Evolutionary conservation across 1,140 invertebrate species (phyloP).

Genomic region (Danaus plexippus): DNA sequence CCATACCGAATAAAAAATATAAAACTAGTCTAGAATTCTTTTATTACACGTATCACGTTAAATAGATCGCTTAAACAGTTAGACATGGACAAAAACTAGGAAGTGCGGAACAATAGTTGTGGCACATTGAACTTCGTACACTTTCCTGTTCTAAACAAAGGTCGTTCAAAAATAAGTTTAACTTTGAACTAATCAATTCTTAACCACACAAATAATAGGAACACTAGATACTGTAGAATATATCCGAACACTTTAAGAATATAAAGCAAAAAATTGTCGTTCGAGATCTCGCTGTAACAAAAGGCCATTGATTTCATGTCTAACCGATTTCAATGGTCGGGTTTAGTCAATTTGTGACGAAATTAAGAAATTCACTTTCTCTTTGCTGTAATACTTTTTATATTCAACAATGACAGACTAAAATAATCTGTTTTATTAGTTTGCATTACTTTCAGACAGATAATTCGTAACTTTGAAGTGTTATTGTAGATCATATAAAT

Average conservation of each 20-base stretch:
- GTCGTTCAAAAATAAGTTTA: too few species aligned
- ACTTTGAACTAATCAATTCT: too few species aligned
- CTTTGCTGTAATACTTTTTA: background rate
- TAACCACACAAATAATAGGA: too few species aligned
- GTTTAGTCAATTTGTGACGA: background rate
- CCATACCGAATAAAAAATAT: conserved; percentile 1
- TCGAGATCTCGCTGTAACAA: conserved; percentile 4
- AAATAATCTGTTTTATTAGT: too few species aligned
- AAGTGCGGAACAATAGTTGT: conserved; percentile 9
- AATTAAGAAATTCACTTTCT: conserved; percentile 8
- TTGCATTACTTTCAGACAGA: too few species aligned
- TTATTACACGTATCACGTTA: conserved; percentile 7
- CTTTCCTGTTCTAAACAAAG: too few species aligned
- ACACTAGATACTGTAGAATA: too few species aligned
- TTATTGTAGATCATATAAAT: too few species aligned
- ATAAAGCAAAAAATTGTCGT: conserved; percentile 1
- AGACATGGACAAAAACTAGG: conserved; percentile 11
- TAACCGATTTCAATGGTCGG: conserved; percentile 9
- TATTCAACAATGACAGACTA: too few species aligned
- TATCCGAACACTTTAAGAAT: background rate
- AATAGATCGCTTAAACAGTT: conserved; percentile 18
- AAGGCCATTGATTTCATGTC: conserved; percentile 5
- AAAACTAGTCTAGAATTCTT: conserved; percentile 8
- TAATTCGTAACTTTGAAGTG: too few species aligned
- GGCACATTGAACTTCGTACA: too few species aligned